A percentile compares a stretch with the other conserved stretches of the same genome.
Evolutionary conservation across 2,888 invertebrate species (phyloP).

Genomic region (Bombyx huttoni): DNA sequence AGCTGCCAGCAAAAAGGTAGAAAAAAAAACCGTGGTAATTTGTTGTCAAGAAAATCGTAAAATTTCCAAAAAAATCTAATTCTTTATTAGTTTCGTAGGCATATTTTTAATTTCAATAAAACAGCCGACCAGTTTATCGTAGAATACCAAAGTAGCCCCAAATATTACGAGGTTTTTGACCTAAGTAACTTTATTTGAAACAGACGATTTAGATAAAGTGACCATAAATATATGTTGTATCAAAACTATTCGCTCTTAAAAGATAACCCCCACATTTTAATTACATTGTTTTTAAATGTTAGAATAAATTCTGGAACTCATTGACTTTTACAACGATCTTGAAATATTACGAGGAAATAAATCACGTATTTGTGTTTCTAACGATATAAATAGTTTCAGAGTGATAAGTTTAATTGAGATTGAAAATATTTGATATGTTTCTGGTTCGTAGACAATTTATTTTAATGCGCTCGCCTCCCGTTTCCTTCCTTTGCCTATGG

Average conservation of each 20-base stretch:
- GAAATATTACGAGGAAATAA: neutral
- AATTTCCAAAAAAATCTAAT: too few species aligned
- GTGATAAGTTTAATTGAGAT: too few species aligned
- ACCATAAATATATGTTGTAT: conserved; percentile 30
- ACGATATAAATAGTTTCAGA: too few species aligned
- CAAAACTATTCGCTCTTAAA: conserved; percentile 17
- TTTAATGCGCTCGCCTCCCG: too few species aligned
- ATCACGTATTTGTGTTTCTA: neutral
- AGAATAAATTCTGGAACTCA: neutral
- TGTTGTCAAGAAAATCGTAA: too few species aligned
- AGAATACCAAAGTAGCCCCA: conserved; percentile 4
- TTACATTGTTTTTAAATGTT: conserved; percentile 1
- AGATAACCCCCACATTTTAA: conserved; percentile 30
- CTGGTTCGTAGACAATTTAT: too few species aligned
- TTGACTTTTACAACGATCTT: neutral
- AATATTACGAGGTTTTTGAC: conserved; percentile 55
- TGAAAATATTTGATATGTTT: too few species aligned
- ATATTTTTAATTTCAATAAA: neutral
- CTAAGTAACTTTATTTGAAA: conserved; percentile 27
- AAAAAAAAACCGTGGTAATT: too few species aligned
- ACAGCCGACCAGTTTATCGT: conserved; percentile 7
- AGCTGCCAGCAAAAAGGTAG: too few species aligned
- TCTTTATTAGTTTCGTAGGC: neutral
- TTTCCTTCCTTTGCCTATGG: too few species aligned
- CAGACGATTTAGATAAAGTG: conserved; percentile 33